These are phyloP conservation scores for Synergus gifuensis DNA, from an alignment of 2,888 invertebrate species.

Conservation along the genomic window DNA sequence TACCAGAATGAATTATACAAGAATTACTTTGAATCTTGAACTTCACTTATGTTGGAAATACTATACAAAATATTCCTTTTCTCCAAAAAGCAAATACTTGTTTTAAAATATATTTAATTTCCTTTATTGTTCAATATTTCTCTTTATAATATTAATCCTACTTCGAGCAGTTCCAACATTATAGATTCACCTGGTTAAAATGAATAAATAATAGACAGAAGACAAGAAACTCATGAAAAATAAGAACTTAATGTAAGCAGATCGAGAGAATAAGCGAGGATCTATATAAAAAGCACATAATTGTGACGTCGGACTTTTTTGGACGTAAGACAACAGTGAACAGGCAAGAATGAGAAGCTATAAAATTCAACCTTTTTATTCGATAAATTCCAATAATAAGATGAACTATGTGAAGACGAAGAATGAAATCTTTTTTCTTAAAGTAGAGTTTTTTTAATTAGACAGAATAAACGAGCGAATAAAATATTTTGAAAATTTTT, in stretches of 20 bases:
- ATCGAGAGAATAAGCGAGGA: conserved; percentile 44
- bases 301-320: neutral
- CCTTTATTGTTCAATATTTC: neutral
- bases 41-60: conserved; percentile 26
- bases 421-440: neutral
- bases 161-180: conserved; percentile 17
- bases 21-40: neutral
- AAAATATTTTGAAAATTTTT: neutral
- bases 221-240: conserved; percentile 1
- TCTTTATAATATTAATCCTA: neutral
- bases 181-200: neutral
- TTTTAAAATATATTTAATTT: neutral
- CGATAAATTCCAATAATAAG: neutral
- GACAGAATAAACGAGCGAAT: neutral
- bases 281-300: conserved; percentile 32
- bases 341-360: conserved; percentile 39
- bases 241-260: conserved; percentile 39
- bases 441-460: neutral
- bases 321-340: conserved; percentile 36
- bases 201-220: conserved; percentile 6
- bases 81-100: neutral
- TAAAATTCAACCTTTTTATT: conserved; percentile 27
- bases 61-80: neutral
- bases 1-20: conserved; percentile 21
- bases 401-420: conserved; percentile 1